These are phyloP conservation scores for rat (Rattus norvegicus) DNA, from an alignment of 2,113 vertebrate genomes.

Conservation along the genomic window DNA sequence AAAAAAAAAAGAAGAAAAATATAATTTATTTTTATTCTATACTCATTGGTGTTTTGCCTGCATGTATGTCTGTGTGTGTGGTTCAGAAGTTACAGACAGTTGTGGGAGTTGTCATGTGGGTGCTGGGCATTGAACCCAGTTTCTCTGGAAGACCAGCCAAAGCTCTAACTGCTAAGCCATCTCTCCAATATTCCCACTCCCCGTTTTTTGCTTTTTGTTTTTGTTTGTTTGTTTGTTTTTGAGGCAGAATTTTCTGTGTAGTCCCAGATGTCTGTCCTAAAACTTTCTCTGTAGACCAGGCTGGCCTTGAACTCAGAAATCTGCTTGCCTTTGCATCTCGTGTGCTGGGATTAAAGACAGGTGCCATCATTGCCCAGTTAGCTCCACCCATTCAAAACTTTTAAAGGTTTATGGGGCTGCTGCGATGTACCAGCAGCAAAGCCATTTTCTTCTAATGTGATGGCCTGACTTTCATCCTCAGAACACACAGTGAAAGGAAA, in stretches of 20 bases:
- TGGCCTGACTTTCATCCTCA: neutral
- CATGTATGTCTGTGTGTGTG: neutral
- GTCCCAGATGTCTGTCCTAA: neutral
- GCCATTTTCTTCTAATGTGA: neutral
- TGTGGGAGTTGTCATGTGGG: neutral
- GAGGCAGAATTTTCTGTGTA: neutral
- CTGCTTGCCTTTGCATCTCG: neutral
- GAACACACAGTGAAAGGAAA: neutral
- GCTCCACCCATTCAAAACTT: neutral
- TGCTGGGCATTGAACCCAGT: neutral
- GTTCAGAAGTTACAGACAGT: neutral
- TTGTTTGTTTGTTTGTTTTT: neutral
- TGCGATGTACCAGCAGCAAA: neutral
- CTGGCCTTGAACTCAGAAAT: neutral
- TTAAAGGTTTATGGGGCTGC: neutral
- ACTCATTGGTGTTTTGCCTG: neutral
- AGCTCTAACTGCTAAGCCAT: neutral
- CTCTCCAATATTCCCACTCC: neutral
- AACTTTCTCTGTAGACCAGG: neutral
- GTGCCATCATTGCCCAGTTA: neutral
- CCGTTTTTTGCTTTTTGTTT: rapidly evolving
- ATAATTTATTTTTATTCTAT: neutral
- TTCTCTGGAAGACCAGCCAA: neutral
- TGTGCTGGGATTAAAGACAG: neutral
- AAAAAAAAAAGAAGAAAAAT: no score